These are phyloP conservation scores for Amazona ochrocephala DNA, from an alignment of 2,797 vertebrate species.

Conservation along the genomic window DNA sequence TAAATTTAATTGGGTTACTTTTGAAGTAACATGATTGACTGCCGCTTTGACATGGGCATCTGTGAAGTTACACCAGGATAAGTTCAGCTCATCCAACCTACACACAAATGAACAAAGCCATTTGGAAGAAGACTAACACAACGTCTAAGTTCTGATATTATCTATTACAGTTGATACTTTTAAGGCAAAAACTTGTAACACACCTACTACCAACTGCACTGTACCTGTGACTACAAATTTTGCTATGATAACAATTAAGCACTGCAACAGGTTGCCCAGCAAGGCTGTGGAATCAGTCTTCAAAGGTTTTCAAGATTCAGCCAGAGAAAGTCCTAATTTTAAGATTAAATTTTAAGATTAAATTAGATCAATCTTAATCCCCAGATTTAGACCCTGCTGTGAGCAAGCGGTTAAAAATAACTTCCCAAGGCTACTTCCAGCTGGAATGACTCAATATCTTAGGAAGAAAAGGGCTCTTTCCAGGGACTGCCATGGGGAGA, in stretches of 20 bases:
- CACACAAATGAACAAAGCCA: not conserved
- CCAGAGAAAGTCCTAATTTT: not conserved
- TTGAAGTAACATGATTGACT: constrained; percentile 76
- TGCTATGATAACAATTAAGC: not conserved
- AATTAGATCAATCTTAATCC: too few species aligned
- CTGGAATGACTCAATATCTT: not conserved
- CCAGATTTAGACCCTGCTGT: not conserved
- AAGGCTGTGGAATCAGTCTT: not conserved
- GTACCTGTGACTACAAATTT: not conserved
- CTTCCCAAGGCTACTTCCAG: not conserved
- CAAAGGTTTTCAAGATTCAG: not conserved
- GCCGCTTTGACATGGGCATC: constrained; percentile 82
- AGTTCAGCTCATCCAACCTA: constrained; percentile 90
- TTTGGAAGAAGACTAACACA: not conserved
- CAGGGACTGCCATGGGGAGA: not conserved
- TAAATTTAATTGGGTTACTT: constrained; percentile 86
- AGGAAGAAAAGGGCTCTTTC: not conserved
- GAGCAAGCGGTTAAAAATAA: not conserved
- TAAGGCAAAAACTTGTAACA: not conserved
- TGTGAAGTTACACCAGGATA: constrained; percentile 90
- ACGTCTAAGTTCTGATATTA: not conserved
- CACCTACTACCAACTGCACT: not conserved
- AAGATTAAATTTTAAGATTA: too few species aligned
- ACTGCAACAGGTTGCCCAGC: not conserved
- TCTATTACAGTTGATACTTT: not conserved